These are phyloP conservation scores for Crotalus helleri DNA, from an alignment of 2,113 vertebrate genomes.

Conservation along the genomic window DNA sequence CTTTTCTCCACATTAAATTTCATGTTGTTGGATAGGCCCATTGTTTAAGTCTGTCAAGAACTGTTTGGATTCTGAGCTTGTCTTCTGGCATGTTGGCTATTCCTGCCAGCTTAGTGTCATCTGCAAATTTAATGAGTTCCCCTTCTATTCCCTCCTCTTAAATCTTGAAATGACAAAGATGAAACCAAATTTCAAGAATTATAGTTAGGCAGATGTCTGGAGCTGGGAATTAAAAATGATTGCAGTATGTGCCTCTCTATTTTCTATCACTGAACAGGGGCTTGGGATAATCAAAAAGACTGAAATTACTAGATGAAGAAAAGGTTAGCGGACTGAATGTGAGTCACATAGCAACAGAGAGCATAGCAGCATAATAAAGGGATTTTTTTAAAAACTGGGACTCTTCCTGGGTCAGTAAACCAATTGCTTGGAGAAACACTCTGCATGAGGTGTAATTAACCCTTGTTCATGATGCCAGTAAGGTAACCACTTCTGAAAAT, in stretches of 20 bases:
- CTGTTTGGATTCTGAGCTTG: too few species aligned
- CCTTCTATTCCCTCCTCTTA: too few species aligned
- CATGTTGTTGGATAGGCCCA: too few species aligned
- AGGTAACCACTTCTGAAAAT: not conserved
- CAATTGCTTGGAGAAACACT: constrained; percentile 50
- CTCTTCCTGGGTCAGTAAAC: constrained; percentile 44
- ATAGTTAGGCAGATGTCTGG: not conserved
- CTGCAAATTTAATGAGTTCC: too few species aligned
- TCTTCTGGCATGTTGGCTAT: too few species aligned
- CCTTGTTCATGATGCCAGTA: constrained; percentile 58
- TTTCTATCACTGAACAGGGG: not conserved
- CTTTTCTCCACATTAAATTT: too few species aligned
- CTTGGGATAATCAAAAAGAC: not conserved
- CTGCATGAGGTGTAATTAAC: constrained; percentile 50
- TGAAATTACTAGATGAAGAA: not conserved
- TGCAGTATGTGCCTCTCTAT: not conserved
- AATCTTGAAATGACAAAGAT: not conserved
- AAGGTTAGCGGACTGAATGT: not conserved
- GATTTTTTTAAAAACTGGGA: not conserved
- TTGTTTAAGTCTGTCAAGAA: too few species aligned
- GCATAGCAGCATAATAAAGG: not conserved
- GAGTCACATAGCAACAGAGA: not conserved
- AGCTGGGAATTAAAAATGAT: not conserved
- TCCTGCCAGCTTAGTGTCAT: too few species aligned
- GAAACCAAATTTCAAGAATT: not conserved